A percentile compares a stretch with the other conserved stretches of the same genome.
Conservation (phyloP, 1,140 invertebrate species). For the Hypothenemus hampei region DNA sequence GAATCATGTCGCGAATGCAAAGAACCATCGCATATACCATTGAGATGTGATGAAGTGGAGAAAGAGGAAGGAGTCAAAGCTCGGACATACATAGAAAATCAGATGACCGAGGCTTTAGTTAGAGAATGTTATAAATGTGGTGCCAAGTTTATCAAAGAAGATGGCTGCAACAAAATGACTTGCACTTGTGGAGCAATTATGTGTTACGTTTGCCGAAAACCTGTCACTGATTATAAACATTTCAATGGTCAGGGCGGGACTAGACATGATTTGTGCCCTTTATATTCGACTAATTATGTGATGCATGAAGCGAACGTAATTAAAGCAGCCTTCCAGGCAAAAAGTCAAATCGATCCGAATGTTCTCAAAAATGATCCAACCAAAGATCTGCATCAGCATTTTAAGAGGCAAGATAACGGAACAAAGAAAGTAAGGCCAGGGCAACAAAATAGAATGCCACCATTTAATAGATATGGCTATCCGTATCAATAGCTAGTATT, state of each 20-base stretch:
- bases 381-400: slow-evolving; percentile 21
- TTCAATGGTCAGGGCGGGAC: slow-evolving; percentile 51
- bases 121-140: slow-evolving; percentile 56
- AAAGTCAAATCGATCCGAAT: slow-evolving; percentile 34
- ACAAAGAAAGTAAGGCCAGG: no score
- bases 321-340: slow-evolving; percentile 34
- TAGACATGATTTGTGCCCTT: slow-evolving; percentile 32
- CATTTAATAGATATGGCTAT: no score
- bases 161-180: slow-evolving; percentile 68
- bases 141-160: slow-evolving; percentile 57
- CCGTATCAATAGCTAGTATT: no score
- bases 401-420: slow-evolving; percentile 13
- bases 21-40: slow-evolving; percentile 58
- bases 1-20: slow-evolving; percentile 61
- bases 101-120: slow-evolving; percentile 61
- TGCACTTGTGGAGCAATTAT: slow-evolving; percentile 62
- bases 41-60: slow-evolving; percentile 58
- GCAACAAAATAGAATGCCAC: no score
- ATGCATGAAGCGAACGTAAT: slow-evolving; percentile 32
- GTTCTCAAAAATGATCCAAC: slow-evolving; percentile 40
- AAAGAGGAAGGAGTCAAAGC: slow-evolving; percentile 52
- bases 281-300: slow-evolving; percentile 35
- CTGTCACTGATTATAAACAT: slow-evolving; percentile 56
- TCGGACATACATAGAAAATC: slow-evolving; percentile 57
- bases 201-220: slow-evolving; percentile 63